A percentile compares a stretch with the other conserved stretches of the same genome.
Evolutionary conservation across 2,113 vertebrate species (phyloP).

Genomic region (Isurus oxyrinchus): DNA sequence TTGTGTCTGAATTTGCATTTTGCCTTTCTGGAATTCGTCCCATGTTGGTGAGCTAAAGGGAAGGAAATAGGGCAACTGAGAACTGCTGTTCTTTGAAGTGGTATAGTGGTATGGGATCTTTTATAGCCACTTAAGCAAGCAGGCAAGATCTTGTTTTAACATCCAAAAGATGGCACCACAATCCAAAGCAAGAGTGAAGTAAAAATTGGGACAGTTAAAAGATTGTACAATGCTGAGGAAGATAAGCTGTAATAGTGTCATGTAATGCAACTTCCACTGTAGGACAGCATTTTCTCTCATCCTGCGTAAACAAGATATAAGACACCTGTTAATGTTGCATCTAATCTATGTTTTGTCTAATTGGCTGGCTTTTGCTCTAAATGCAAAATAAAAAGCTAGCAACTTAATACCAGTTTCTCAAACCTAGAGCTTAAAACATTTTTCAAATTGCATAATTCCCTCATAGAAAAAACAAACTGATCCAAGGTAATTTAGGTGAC

Average conservation of each 20-base stretch:
- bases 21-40: not conserved
- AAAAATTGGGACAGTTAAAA: not conserved
- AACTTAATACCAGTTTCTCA: not conserved
- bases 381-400: not conserved
- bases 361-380: not conserved
- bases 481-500: not conserved
- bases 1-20: not conserved
- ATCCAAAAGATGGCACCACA: not conserved
- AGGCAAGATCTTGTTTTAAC: too few relatives aligned
- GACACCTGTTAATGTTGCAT: not conserved
- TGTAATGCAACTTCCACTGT: not conserved
- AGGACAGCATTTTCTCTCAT: too few relatives aligned
- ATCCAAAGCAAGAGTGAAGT: not conserved
- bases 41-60: not conserved
- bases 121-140: too few relatives aligned
- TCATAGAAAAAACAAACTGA: not conserved
- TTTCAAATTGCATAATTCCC: not conserved
- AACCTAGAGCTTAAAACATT: not conserved
- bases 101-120: not conserved
- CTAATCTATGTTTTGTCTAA: not conserved
- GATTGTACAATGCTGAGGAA: too few relatives aligned
- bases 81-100: not conserved
- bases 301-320: not conserved
- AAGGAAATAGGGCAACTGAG: not conserved
- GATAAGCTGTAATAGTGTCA: not conserved